phyloP scores from a whole-genome alignment of 2,797 vertebrate genomes.

The Acanthurus tractus region DNA sequence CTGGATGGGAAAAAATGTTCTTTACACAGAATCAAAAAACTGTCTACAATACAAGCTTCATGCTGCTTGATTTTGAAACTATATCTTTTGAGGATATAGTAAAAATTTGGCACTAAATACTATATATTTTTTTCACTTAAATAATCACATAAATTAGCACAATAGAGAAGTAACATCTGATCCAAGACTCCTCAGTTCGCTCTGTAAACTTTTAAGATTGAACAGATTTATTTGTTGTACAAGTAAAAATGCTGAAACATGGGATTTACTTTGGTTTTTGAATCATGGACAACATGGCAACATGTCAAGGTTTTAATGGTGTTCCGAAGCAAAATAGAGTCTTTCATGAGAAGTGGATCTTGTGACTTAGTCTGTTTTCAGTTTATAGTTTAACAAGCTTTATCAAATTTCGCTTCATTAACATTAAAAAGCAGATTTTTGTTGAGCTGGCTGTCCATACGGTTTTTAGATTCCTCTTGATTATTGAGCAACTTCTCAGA shows the following conservation, averaged over 20 bases:
- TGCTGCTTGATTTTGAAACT: neutral
- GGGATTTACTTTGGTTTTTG: neutral
- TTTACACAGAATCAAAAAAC: neutral
- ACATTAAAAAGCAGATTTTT: too few species aligned
- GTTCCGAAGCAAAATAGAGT: neutral
- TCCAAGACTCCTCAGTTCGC: too few species aligned
- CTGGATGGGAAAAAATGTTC: constrained; percentile 58
- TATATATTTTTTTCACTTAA: neutral
- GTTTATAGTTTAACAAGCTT: neutral
- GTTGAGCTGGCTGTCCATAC: too few species aligned
- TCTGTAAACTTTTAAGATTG: neutral
- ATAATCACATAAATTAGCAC: neutral
- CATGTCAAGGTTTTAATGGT: neutral
- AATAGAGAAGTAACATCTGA: neutral
- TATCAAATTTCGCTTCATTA: too few species aligned
- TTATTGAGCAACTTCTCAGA: too few species aligned
- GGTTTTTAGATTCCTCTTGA: too few species aligned
- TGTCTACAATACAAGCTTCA: neutral
- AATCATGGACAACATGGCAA: neutral
- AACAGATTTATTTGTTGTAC: neutral
- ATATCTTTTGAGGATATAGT: neutral
- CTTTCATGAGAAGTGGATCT: too few species aligned
- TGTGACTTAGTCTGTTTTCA: neutral
- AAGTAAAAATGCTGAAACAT: neutral
- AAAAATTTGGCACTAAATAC: neutral